Evolutionary conservation across 2,797 vertebrate species (phyloP).

Genomic region (Acanthurus tractus): DNA sequence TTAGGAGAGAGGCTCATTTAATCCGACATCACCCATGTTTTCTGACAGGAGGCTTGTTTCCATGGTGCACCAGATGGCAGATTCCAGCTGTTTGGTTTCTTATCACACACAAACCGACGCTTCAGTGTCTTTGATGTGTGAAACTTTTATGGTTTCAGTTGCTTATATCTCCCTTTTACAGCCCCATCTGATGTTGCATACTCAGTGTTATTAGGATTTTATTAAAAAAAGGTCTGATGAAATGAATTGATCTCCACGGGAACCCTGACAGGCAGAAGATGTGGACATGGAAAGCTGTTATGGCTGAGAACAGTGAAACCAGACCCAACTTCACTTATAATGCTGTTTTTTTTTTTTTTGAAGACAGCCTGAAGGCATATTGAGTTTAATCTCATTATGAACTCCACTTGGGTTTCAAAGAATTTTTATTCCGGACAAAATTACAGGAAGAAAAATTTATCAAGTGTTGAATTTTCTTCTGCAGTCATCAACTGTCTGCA

Average conservation of each 20-base stretch:
- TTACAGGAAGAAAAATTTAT: not conserved
- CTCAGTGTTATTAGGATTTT: not conserved
- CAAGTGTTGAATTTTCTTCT: not conserved
- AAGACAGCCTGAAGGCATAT: not conserved
- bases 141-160: not conserved
- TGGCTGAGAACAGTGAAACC: not conserved
- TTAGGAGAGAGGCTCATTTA: not conserved
- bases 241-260: constrained; percentile 17
- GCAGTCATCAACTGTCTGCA: not conserved
- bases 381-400: not conserved
- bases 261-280: not conserved
- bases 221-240: too few relatives aligned
- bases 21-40: constrained; percentile 10
- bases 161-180: not conserved
- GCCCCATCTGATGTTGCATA: not conserved
- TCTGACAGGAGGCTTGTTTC: not conserved
- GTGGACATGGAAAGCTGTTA: not conserved
- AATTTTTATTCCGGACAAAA: not conserved
- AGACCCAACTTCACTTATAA: not conserved
- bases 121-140: not conserved
- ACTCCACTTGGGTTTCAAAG: too few relatives aligned
- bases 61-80: constrained; percentile 30
- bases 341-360: not conserved
- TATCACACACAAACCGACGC: not conserved
- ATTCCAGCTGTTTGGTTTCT: constrained; percentile 31